Percentiles rank a stretch among this genome's conserved stretches.
phyloP scores from a whole-genome alignment of 2,888 invertebrate genomes.

The Himalopsyche tibetana region DNA sequence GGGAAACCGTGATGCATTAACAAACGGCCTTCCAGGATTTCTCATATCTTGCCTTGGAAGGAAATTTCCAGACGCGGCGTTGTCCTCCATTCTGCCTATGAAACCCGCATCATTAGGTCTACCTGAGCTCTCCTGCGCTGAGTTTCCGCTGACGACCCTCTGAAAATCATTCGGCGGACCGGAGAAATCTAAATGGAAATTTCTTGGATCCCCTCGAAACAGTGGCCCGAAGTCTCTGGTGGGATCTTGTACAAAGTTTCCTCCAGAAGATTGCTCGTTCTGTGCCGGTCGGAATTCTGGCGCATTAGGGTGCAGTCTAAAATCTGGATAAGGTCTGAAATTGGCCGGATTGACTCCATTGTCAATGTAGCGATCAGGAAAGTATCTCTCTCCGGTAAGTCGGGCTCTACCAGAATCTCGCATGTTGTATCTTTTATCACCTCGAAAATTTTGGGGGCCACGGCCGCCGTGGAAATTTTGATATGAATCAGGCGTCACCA shows the following conservation, averaged over 20 bases:
- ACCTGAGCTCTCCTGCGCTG: neutral
- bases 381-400: neutral
- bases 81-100: neutral
- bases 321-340: conserved; percentile 16
- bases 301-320: neutral
- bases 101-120: neutral
- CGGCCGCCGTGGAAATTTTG: conserved; percentile 42
- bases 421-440: neutral
- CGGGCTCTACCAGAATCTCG: neutral
- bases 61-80: neutral
- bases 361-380: neutral
- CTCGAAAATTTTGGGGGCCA: conserved; percentile 38
- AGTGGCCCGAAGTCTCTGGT: neutral
- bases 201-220: conserved; percentile 1
- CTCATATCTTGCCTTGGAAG: neutral
- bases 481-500: conserved; percentile 54
- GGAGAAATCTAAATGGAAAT: neutral
- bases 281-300: conserved; percentile 1
- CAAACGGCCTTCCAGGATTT: conserved; percentile 1
- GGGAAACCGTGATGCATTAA: neutral
- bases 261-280: conserved; percentile 30
- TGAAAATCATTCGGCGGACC: neutral
- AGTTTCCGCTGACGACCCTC: neutral
- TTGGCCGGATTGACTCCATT: neutral
- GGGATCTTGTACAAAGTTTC: neutral